phyloP scores from a whole-genome alignment of 2,797 vertebrate species.

The Hephaestus fuliginosus region DNA sequence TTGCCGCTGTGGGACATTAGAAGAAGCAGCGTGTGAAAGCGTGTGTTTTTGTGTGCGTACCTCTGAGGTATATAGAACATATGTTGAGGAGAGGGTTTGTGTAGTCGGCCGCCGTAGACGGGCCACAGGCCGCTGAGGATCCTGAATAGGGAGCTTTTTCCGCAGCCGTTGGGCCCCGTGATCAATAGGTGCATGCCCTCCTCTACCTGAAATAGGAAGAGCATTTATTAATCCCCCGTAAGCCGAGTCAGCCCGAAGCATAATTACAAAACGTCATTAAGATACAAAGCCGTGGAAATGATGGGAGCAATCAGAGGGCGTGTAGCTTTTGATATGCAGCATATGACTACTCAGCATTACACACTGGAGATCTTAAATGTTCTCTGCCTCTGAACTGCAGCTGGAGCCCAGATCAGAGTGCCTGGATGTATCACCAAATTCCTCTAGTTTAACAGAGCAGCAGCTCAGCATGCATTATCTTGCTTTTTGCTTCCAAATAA shows the following conservation, averaged over 20 bases:
- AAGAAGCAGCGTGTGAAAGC: conserved; percentile 9
- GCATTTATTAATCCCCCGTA: conserved; percentile 12
- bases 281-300: neutral
- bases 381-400: neutral
- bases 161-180: conserved; percentile 96
- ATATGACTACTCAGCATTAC: too few relatives aligned
- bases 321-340: neutral
- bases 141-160: conserved; percentile 96
- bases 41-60: conserved; percentile 69
- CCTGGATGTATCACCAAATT: neutral
- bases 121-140: conserved; percentile 97
- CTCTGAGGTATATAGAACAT: conserved; percentile 99
- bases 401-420: neutral
- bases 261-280: conserved; percentile 1
- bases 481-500: neutral
- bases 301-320: neutral
- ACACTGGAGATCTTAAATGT: conserved; percentile 5
- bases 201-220: conserved; percentile 85
- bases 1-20: neutral
- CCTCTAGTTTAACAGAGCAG: neutral
- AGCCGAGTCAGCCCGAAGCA: neutral
- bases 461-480: neutral
- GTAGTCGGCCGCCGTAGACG: conserved; percentile 92
- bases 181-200: conserved; percentile 96
- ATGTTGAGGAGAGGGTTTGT: conserved; percentile 93